Percentiles rank a stretch among this genome's conserved stretches.
Conservation (phyloP, 1,140 invertebrate genomes). For the Cephus cinctus region DNA sequence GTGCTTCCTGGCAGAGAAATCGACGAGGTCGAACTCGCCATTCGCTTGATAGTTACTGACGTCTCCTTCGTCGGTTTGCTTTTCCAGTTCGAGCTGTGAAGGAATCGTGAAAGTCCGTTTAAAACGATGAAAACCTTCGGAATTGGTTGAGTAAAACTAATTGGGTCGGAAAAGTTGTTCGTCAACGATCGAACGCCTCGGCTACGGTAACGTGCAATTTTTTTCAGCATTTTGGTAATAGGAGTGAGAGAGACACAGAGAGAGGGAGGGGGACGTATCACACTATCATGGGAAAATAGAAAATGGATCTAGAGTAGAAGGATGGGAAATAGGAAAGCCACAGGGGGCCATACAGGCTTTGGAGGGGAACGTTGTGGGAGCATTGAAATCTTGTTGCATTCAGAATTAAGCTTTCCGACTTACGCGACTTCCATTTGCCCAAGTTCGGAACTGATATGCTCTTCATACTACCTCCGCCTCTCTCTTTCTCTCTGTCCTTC, state of each 20-base stretch:
- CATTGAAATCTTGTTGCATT: constrained; percentile 29
- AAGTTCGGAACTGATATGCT: no score
- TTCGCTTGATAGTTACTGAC: constrained; percentile 77
- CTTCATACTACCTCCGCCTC: no score
- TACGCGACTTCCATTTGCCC: constrained; percentile 20
- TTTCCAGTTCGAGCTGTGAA: constrained; percentile 68
- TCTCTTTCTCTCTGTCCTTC: no score
- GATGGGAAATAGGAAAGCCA: constrained; percentile 30
- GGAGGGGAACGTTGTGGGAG: not conserved
- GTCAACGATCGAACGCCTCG: no score
- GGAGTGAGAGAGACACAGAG: not conserved
- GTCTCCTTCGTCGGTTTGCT: constrained; percentile 72
- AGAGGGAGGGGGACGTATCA: constrained; percentile 4
- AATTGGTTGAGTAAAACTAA: not conserved
- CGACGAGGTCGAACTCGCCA: constrained; percentile 76
- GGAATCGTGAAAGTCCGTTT: constrained; percentile 4
- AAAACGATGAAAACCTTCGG: constrained; percentile 52
- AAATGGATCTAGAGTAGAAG: constrained; percentile 21
- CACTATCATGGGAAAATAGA: no score
- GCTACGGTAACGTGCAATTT: no score
- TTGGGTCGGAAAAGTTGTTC: not conserved
- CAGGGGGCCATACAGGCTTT: constrained; percentile 19
- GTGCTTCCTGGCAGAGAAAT: constrained; percentile 70
- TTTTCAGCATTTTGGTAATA: not conserved
- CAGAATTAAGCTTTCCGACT: constrained; percentile 38